These are phyloP conservation scores for Tachystola acroxantha DNA, from an alignment of 2,888 invertebrate species.

Conservation along the genomic window DNA sequence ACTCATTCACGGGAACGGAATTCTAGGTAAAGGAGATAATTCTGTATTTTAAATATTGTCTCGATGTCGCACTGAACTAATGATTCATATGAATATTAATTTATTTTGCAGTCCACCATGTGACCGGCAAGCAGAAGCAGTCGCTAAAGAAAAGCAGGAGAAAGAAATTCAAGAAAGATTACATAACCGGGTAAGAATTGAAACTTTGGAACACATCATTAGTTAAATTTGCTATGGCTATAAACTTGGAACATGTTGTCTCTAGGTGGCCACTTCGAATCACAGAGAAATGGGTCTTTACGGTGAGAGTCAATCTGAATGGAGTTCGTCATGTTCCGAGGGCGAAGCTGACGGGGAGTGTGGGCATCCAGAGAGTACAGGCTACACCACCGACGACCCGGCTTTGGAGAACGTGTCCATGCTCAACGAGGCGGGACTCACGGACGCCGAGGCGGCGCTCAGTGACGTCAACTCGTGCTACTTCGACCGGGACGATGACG, in stretches of 20 bases:
- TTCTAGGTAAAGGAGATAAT: slow-evolving; percentile 28
- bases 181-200: slow-evolving; percentile 51
- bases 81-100: too few species aligned
- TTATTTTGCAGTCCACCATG: slow-evolving; percentile 43
- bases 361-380: slow-evolving; percentile 83
- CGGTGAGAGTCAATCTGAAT: slow-evolving; percentile 88
- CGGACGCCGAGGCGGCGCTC: slow-evolving; percentile 91
- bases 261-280: slow-evolving; percentile 54
- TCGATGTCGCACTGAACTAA: too few species aligned
- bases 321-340: slow-evolving; percentile 82
- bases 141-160: slow-evolving; percentile 50
- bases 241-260: too few species aligned
- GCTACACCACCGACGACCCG: slow-evolving; percentile 93
- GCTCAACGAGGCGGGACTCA: slow-evolving; percentile 90
- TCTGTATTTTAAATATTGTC: background rate
- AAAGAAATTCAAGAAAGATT: slow-evolving; percentile 57
- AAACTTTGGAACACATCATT: background rate
- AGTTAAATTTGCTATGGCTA: background rate
- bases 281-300: slow-evolving; percentile 65
- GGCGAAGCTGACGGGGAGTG: slow-evolving; percentile 69
- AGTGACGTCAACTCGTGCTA: slow-evolving; percentile 92
- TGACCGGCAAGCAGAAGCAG: slow-evolving; percentile 45
- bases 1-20: slow-evolving; percentile 38
- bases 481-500: slow-evolving; percentile 85
- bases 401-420: slow-evolving; percentile 91